phyloP scores from a whole-genome alignment of 1,140 invertebrate species.

The Hermatobates lingyangjiaoensis region DNA sequence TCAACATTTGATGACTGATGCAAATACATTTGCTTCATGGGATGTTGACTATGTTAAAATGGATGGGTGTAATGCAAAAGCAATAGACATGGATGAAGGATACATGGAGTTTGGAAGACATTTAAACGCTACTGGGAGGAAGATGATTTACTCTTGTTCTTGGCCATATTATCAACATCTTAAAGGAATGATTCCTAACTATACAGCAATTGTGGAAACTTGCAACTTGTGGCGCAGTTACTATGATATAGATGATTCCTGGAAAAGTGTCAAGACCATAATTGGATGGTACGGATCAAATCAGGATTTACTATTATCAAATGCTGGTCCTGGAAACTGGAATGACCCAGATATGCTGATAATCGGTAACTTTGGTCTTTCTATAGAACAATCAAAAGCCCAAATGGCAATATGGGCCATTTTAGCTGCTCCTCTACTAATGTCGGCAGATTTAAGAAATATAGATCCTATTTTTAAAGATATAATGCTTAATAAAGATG shows the following conservation, averaged over 20 bases:
- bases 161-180: slow-evolving; percentile 56
- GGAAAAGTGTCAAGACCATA: slow-evolving; percentile 46
- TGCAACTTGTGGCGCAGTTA: slow-evolving; percentile 82
- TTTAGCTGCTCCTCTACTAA: slow-evolving; percentile 68
- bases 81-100: slow-evolving; percentile 12
- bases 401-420: slow-evolving; percentile 87
- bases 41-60: slow-evolving; percentile 91
- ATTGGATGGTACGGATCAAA: slow-evolving; percentile 59
- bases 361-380: slow-evolving; percentile 71
- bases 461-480: slow-evolving; percentile 50
- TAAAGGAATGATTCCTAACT: slow-evolving; percentile 33
- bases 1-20: slow-evolving; percentile 67
- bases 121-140: slow-evolving; percentile 57
- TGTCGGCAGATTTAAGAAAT: slow-evolving; percentile 62
- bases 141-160: slow-evolving; percentile 74
- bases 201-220: slow-evolving; percentile 36
- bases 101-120: slow-evolving; percentile 4
- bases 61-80: slow-evolving; percentile 79
- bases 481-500: slow-evolving; percentile 52
- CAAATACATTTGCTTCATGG: slow-evolving; percentile 86
- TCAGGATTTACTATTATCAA: slow-evolving; percentile 43
- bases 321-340: slow-evolving; percentile 69
- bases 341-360: slow-evolving; percentile 83
- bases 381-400: slow-evolving; percentile 55
- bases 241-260: slow-evolving; percentile 66